Conservation (phyloP, 2,888 invertebrate species). For the Polydrusus pterygomalis region DNA sequence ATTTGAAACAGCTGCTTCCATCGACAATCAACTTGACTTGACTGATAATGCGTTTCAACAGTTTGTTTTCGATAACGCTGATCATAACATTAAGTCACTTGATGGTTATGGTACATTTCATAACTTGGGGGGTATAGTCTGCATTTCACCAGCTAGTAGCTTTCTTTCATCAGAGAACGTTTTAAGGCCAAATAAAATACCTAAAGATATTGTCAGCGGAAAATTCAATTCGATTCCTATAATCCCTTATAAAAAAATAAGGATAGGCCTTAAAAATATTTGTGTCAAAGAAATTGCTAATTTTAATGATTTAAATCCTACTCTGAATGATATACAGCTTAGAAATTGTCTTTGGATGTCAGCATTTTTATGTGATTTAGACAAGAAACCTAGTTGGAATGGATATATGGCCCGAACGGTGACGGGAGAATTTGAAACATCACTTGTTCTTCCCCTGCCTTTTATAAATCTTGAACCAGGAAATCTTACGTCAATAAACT, state of each 20-base stretch:
- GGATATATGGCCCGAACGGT: slow-evolving; percentile 21
- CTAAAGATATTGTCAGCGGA: not conserved
- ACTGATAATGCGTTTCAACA: slow-evolving; percentile 14
- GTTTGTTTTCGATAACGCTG: slow-evolving; percentile 3
- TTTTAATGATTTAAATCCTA: not conserved
- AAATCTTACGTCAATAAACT: slow-evolving; percentile 18
- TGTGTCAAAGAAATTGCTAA: not conserved
- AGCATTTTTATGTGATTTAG: not conserved
- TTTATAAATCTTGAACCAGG: slow-evolving; percentile 23
- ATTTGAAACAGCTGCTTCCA: slow-evolving; percentile 23
- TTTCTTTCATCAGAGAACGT: slow-evolving; percentile 12
- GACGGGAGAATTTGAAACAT: slow-evolving; percentile 22
- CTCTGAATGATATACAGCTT: slow-evolving; percentile 8
- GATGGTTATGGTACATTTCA: slow-evolving; percentile 34
- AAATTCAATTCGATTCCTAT: slow-evolving; percentile 19
- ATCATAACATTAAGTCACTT: slow-evolving; percentile 18
- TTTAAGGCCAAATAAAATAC: not conserved
- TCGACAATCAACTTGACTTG: slow-evolving; percentile 10
- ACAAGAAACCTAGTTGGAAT: not conserved
- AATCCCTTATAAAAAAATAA: slow-evolving; percentile 16
- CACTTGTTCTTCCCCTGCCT: slow-evolving; percentile 14
- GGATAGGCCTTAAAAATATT: slow-evolving; percentile 10
- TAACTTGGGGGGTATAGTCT: slow-evolving; percentile 26
- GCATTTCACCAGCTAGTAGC: slow-evolving; percentile 12
- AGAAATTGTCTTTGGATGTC: slow-evolving; percentile 22